A percentile compares a stretch with the other conserved stretches of the same genome.
These are phyloP conservation scores for Brenthis daphne DNA, from an alignment of 2,888 invertebrate species.

Conservation along the genomic window DNA sequence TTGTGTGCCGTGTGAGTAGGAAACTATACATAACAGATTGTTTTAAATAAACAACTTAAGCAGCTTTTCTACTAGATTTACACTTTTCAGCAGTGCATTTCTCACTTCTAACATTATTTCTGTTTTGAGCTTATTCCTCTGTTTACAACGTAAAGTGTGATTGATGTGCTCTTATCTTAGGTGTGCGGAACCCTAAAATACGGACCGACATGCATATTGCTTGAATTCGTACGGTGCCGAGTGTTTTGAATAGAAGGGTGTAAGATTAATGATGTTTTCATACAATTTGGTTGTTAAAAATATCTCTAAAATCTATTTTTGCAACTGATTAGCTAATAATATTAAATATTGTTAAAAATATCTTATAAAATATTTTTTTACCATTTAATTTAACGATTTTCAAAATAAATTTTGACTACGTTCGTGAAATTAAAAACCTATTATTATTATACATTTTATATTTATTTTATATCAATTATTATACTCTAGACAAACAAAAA, in stretches of 20 bases:
- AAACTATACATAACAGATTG: too few species aligned
- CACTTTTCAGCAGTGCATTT: neutral
- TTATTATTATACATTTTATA: too few species aligned
- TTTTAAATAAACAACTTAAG: too few species aligned
- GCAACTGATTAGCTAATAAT: neutral
- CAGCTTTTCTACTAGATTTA: too few species aligned
- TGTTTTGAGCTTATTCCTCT: slow-evolving; percentile 40
- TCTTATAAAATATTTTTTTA: too few species aligned
- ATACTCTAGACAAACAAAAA: too few species aligned
- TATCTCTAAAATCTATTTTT: slow-evolving; percentile 9
- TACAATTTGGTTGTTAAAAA: slow-evolving; percentile 27
- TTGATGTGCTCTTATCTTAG: slow-evolving; percentile 74
- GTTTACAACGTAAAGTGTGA: slow-evolving; percentile 73
- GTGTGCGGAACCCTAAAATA: slow-evolving; percentile 65
- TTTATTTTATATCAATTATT: too few species aligned
- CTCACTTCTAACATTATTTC: slow-evolving; percentile 1
- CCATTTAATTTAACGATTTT: too few species aligned
- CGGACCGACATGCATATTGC: slow-evolving; percentile 60
- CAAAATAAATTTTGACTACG: too few species aligned
- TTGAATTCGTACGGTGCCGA: slow-evolving; percentile 37
- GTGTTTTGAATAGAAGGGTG: slow-evolving; percentile 31
- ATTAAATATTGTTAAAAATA: neutral
- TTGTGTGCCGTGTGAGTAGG: too few species aligned
- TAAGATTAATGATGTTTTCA: slow-evolving; percentile 36
- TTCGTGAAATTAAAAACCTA: too few species aligned